Base-by-base conservation (phyloP, 1,140 invertebrate genomes). In the Cyclina sinensis region DNA sequence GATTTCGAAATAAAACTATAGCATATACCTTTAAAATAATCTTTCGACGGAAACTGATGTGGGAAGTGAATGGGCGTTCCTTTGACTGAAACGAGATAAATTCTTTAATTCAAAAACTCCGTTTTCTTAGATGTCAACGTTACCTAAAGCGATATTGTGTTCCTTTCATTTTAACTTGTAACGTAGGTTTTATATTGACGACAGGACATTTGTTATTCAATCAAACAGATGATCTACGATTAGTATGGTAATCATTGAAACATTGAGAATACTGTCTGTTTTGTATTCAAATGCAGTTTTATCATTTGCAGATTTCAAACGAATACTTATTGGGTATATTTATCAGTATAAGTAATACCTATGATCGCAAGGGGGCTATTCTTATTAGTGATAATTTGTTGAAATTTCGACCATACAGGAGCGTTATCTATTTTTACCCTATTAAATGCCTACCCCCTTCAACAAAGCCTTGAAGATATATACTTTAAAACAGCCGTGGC, bases 191-290 rank as follows among this genome's bases (percentile, higher is more conserved):
- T 51, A 27, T 76, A 78, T n/a, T 30, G 35, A 57, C 46, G 48
- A 78, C 48, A n/a, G 46, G n/a, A 78, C 27, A 78, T 78, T 78
- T 78, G 74, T 78, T 32, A 51, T 51, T 78, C 27, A 78, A 78
- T 51, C 74, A 24, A 21, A 32, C 32, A 54, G 27, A 78, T 78
- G 14, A 76, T 76, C 73, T n/a, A 7, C 24, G 73, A 76, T 76
- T 37, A 37, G 73, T 76, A 30, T 48, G 39, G 16, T 76, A 46
- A 48, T 51, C 46, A n/a, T 27, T 51, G 43, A 39, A 27, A 27
- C 73, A 76, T 48, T 37, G 73, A 76, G 73, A 76, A 76, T 32
- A 24, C 30, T 48, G 73, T 76, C 39, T 76, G 39, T 76, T 76
- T 35, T 76, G n/a, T 76, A 46, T 48, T 76, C 30, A 76, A 76